Evolutionary conservation across 2,888 invertebrate species (phyloP).

Genomic region (Sinhomidia bicolor): DNA sequence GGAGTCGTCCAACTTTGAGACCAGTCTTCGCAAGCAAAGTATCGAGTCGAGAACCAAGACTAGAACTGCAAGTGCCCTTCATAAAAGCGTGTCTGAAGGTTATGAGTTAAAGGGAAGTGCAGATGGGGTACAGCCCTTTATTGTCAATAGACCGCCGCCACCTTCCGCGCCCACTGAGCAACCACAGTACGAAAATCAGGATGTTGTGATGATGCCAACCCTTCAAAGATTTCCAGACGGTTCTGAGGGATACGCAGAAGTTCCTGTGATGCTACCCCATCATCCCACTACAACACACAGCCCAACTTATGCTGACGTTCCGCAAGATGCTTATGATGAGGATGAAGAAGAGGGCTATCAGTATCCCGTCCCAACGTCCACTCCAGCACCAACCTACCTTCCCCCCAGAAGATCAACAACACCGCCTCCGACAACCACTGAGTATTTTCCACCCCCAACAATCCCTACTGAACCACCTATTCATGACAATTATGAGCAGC

Average conservation of each 20-base stretch:
- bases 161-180: background rate
- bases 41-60: constrained; percentile 70
- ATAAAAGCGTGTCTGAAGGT: constrained; percentile 77
- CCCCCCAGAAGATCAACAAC: constrained; percentile 55
- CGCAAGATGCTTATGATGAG: background rate
- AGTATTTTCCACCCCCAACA: constrained; percentile 62
- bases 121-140: constrained; percentile 71
- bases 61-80: constrained; percentile 71
- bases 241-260: constrained; percentile 75
- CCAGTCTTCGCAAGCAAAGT: constrained; percentile 69
- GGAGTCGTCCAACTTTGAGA: constrained; percentile 70
- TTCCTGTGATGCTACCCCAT: constrained; percentile 75
- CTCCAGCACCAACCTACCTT: constrained; percentile 44
- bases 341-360: constrained; percentile 51
- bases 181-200: constrained; percentile 52
- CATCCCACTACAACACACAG: background rate
- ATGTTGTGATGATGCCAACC: constrained; percentile 78
- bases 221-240: constrained; percentile 76
- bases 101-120: constrained; percentile 75
- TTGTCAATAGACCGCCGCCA: constrained; percentile 69
- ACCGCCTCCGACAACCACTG: constrained; percentile 52
- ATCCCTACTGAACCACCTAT: constrained; percentile 54
- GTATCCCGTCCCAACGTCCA: constrained; percentile 57
- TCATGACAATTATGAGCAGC: constrained; percentile 24
- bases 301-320: background rate